A percentile compares a stretch with the other conserved stretches of the same genome.
phyloP scores from a whole-genome alignment of 2,888 invertebrate species.

The Zele albiditarsus region DNA sequence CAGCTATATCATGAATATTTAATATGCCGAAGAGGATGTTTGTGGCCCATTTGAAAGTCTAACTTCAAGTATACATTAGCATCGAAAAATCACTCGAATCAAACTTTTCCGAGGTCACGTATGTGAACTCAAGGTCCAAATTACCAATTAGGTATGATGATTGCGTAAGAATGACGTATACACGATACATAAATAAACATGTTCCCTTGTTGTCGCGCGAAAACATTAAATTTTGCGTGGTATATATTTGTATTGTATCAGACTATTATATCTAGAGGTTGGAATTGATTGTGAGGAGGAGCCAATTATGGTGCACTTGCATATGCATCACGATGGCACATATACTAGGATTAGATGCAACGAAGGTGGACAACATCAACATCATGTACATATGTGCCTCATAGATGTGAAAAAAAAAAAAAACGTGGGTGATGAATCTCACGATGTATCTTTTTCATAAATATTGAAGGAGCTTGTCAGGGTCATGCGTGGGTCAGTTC shows the following conservation, averaged over 20 bases:
- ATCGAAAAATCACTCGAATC: slow-evolving; percentile 30
- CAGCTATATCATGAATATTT: not conserved
- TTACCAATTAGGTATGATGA: slow-evolving; percentile 40
- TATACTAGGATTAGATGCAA: not conserved
- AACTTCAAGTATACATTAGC: not conserved
- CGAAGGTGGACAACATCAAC: not conserved
- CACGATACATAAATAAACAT: slow-evolving; percentile 11
- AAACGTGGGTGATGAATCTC: slow-evolving; percentile 14
- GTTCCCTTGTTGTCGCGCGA: not conserved
- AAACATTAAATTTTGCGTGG: slow-evolving; percentile 7
- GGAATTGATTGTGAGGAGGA: not conserved
- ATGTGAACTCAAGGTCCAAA: slow-evolving; percentile 26
- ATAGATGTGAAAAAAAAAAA: slow-evolving; percentile 4
- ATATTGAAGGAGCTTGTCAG: slow-evolving; percentile 21
- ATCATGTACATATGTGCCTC: not conserved
- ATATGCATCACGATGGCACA: not conserved
- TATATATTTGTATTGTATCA: slow-evolving; percentile 16
- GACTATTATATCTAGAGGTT: not conserved
- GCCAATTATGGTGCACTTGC: not conserved
- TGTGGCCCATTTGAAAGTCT: slow-evolving; percentile 8
- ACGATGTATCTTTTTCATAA: slow-evolving; percentile 2
- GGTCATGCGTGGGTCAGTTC: slow-evolving; percentile 34
- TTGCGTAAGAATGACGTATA: slow-evolving; percentile 38
- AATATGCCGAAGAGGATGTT: slow-evolving; percentile 12
- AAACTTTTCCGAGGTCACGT: slow-evolving; percentile 34